phyloP scores from a whole-genome alignment of 2,888 invertebrate species.

The Leistus spinibarbis region DNA sequence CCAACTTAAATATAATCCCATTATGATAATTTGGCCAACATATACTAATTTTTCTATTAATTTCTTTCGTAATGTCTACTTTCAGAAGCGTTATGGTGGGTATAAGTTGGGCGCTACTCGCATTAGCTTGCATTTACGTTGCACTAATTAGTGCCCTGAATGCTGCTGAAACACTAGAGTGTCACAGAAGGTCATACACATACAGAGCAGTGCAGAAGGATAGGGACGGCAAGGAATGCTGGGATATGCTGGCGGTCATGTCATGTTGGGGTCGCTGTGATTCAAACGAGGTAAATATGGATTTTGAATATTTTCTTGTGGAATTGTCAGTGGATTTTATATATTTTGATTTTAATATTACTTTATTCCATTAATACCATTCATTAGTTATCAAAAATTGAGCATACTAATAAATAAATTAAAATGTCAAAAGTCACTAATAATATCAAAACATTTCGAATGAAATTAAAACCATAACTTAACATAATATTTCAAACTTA shows the following conservation, averaged over 20 bases:
- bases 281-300: constrained; percentile 72
- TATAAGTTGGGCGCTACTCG: background rate
- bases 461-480: no score
- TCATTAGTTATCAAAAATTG: no score
- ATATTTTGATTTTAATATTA: background rate
- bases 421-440: no score
- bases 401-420: no score
- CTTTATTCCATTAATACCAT: no score
- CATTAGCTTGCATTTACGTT: background rate
- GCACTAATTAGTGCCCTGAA: constrained; percentile 48
- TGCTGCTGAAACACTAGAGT: constrained; percentile 64
- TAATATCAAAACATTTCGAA: no score
- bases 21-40: background rate
- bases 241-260: constrained; percentile 75
- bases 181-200: constrained; percentile 69
- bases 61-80: background rate
- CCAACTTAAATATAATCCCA: no score
- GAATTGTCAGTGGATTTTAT: no score
- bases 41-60: background rate
- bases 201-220: constrained; percentile 71
- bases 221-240: constrained; percentile 70
- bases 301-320: background rate
- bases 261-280: constrained; percentile 85
- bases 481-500: no score
- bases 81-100: background rate